phyloP scores from a whole-genome alignment of 2,113 vertebrate species.

The Pachyramphus minor region DNA sequence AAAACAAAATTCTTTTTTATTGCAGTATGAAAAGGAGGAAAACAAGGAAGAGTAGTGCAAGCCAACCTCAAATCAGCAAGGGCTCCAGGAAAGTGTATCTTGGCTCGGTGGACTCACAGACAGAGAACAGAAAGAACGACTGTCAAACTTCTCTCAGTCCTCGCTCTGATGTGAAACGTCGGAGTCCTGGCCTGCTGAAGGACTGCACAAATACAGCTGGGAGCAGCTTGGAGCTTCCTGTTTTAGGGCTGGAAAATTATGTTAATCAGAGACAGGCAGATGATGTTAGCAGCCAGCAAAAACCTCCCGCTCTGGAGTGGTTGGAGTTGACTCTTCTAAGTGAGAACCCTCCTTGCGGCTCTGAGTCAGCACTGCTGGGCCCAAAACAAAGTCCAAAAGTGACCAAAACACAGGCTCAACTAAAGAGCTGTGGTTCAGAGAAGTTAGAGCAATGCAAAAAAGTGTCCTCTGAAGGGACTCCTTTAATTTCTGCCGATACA shows the following conservation, averaged over 20 bases:
- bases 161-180: neutral
- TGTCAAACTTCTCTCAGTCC: neutral
- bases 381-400: conserved; percentile 63
- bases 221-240: conserved; percentile 69
- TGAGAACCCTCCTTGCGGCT: conserved; percentile 40
- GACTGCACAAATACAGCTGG: conserved; percentile 69
- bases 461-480: conserved; percentile 64
- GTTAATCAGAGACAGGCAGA: conserved; percentile 64
- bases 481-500: conserved; percentile 10
- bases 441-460: conserved; percentile 28
- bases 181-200: conserved; percentile 34
- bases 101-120: conserved; percentile 18
- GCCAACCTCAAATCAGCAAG: conserved; percentile 58
- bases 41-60: conserved; percentile 39
- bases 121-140: neutral
- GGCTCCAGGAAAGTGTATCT: conserved; percentile 30
- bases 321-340: conserved; percentile 37
- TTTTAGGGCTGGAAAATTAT: conserved; percentile 63
- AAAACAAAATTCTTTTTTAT: conserved; percentile 25
- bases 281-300: conserved; percentile 67
- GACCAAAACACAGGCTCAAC: conserved; percentile 58
- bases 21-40: conserved; percentile 80
- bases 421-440: conserved; percentile 44
- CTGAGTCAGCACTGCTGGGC: conserved; percentile 70
- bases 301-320: conserved; percentile 59